These are phyloP conservation scores for Pseudochaenichthys georgianus DNA, from an alignment of 2,797 vertebrate genomes.

Conservation along the genomic window DNA sequence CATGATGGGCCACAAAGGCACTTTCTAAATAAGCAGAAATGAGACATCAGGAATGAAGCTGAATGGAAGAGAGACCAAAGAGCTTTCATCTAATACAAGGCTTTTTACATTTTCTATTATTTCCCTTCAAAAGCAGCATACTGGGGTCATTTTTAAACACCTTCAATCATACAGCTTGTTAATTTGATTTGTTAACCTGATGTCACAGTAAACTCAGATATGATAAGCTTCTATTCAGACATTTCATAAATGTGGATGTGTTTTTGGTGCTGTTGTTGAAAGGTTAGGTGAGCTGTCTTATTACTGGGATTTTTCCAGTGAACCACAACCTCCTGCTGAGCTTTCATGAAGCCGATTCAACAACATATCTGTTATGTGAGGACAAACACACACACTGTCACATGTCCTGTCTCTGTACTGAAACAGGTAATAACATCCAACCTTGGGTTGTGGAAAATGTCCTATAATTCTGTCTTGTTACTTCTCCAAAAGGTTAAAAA, in stretches of 20 bases:
- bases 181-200: neutral
- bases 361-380: slow-evolving; percentile 36
- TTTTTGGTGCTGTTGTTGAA: neutral
- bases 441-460: neutral
- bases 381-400: slow-evolving; percentile 5
- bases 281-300: slow-evolving; percentile 34
- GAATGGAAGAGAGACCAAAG: neutral
- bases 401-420: neutral
- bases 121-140: slow-evolving; percentile 8
- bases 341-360: slow-evolving; percentile 37
- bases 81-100: neutral
- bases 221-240: neutral
- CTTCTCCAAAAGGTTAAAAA: neutral
- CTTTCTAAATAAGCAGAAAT: slow-evolving; percentile 32
- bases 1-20: slow-evolving; percentile 22
- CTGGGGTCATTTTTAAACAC: neutral
- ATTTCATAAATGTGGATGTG: slow-evolving; percentile 7
- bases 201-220: neutral
- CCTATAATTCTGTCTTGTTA: neutral
- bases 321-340: slow-evolving; percentile 28
- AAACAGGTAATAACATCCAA: neutral
- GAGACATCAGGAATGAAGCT: slow-evolving; percentile 1
- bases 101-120: neutral
- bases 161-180: neutral
- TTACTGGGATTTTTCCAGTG: slow-evolving; percentile 31